A percentile compares a stretch with the other conserved stretches of the same genome.
These are phyloP conservation scores for Chrysopilus asiliformis DNA, from an alignment of 2,888 invertebrate species.

Conservation along the genomic window DNA sequence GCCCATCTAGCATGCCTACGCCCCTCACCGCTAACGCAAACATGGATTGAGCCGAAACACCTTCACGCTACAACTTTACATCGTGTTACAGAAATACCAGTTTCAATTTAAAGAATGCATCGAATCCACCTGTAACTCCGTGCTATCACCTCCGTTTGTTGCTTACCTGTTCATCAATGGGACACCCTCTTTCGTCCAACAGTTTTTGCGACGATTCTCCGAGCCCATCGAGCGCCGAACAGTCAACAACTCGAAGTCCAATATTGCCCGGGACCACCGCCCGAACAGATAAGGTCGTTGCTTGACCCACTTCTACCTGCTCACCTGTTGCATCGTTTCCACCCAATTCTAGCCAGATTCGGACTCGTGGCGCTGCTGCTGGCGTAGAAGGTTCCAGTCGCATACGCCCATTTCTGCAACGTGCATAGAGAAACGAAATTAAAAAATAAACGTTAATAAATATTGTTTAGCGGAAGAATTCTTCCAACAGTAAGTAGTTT, in stretches of 20 bases:
- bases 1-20: too few species aligned
- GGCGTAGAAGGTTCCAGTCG: conserved; percentile 26
- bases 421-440: too few species aligned
- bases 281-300: conserved; percentile 44
- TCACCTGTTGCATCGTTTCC: conserved; percentile 37
- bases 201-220: conserved; percentile 62
- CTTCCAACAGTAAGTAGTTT: too few species aligned
- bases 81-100: too few species aligned
- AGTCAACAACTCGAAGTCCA: conserved; percentile 61
- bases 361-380: conserved; percentile 40
- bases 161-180: conserved; percentile 48
- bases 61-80: too few species aligned
- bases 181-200: conserved; percentile 60
- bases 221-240: conserved; percentile 64
- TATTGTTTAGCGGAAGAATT: too few species aligned
- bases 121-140: too few species aligned
- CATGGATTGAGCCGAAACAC: too few species aligned
- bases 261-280: conserved; percentile 47
- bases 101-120: too few species aligned
- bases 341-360: conserved; percentile 61
- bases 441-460: too few species aligned
- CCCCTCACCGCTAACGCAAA: too few species aligned
- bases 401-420: conserved; percentile 9
- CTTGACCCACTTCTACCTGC: conserved; percentile 54
- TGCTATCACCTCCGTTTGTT: too few species aligned